Base-by-base conservation (phyloP, 2,797 vertebrate species). In the Ctenochaetus hawaiiensis region DNA sequence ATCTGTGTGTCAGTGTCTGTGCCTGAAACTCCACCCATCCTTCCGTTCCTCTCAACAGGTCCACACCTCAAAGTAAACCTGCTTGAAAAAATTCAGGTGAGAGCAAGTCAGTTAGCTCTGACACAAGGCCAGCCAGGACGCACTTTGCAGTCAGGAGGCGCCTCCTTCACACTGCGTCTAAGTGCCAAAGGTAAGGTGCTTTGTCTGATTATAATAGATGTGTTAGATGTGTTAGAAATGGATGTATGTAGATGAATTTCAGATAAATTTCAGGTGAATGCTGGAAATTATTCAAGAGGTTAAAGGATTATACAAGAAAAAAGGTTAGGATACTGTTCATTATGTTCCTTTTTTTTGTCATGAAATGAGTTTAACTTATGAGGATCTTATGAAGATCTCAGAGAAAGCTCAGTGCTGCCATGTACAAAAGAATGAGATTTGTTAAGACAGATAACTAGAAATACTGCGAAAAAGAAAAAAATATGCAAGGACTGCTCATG, bases 171-270 rank as follows among this genome's bases (percentile, higher is more conserved):
- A 2, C 47, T 2, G 18, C 26, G 8, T 39, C 47, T 44, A 48
- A 49, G 5, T n/a, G 41, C 51, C 44, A 22, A 62, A 85, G 91
- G 91, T 93, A 90, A 90, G 89, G 4, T 16, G 41, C 1, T 77
- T 72, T 63, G 4, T 65, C 11, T 72, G 18, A n/a, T 34, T 66
- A 58, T 39, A 6, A 20, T 30, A 18, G 5, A 22, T 2, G 14
- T 20, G 2, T 39, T 71, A 43, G 5, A 51, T n/a, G n/a, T n/a
- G n/a, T n/a, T n/a, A n/a, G n/a, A 60, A 65, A 39, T 3, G 10
- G 7, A 37, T 22, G 6, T 14, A 17, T 16, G 5, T 66, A 51
- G n/a, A 22, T 57, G 0, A 2, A 65, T 34, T 51, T 69, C 20
- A 26, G 9, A 57, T 67, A 72, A 34, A 62, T 76, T 72, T 63